These are phyloP conservation scores for Pseudoips prasinana DNA, from an alignment of 2,888 invertebrate species.

Conservation along the genomic window DNA sequence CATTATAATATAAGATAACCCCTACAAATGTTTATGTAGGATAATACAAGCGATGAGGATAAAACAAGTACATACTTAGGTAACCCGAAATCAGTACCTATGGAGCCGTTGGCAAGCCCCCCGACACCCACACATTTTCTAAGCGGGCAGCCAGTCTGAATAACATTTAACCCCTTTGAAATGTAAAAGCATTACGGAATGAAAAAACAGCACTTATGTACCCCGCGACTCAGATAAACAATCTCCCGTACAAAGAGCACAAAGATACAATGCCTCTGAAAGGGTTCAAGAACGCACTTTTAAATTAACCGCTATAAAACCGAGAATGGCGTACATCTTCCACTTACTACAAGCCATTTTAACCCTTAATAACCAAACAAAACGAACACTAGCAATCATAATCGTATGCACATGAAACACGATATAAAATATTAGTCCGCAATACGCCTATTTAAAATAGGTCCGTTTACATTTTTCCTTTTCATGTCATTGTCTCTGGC, in stretches of 20 bases:
- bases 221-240: slow-evolving; percentile 80
- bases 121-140: slow-evolving; percentile 76
- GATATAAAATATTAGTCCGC: slow-evolving; percentile 68
- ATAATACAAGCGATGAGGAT: slow-evolving; percentile 11
- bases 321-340: slow-evolving; percentile 50
- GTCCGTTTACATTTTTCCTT: slow-evolving; percentile 81
- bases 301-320: slow-evolving; percentile 70
- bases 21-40: slow-evolving; percentile 26
- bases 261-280: slow-evolving; percentile 83
- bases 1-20: slow-evolving; percentile 13
- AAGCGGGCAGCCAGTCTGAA: slow-evolving; percentile 75
- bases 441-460: slow-evolving; percentile 75
- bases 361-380: slow-evolving; percentile 33
- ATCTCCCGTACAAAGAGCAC: slow-evolving; percentile 81
- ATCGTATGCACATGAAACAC: slow-evolving; percentile 42
- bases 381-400: slow-evolving; percentile 28
- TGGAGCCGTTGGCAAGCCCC: slow-evolving; percentile 50
- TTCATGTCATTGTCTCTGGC: slow-evolving; percentile 81
- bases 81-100: slow-evolving; percentile 11
- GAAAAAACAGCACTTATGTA: slow-evolving; percentile 83
- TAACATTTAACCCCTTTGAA: slow-evolving; percentile 82
- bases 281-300: slow-evolving; percentile 83
- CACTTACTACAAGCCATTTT: slow-evolving; percentile 41
- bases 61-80: slow-evolving; percentile 13
- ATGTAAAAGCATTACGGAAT: slow-evolving; percentile 82